Evolutionary conservation across 1,140 invertebrate genomes (phyloP).

Genomic region (Brachionus rubens): DNA sequence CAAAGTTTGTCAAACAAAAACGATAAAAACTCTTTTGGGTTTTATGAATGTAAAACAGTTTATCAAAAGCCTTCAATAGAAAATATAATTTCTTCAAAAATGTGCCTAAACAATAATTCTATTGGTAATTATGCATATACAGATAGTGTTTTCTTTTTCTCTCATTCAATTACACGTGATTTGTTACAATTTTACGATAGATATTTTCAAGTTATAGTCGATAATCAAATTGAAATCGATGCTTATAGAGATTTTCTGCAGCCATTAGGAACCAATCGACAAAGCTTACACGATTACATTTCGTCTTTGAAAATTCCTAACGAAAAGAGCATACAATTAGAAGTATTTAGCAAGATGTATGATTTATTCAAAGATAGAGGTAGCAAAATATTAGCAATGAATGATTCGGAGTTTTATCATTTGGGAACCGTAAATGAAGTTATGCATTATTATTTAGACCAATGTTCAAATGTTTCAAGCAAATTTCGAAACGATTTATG

Average conservation of each 20-base stretch:
- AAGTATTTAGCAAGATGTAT: constrained; percentile 53
- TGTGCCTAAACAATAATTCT: constrained; percentile 48
- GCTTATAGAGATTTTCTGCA: constrained; percentile 63
- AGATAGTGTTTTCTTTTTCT: constrained; percentile 62
- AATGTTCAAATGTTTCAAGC: constrained; percentile 52
- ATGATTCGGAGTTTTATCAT: constrained; percentile 61
- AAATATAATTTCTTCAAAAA: constrained; percentile 55
- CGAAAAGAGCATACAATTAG: constrained; percentile 48
- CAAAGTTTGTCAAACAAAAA: constrained; percentile 24
- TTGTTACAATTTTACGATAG: constrained; percentile 54
- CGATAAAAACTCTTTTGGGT: not conserved
- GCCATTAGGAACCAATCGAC: constrained; percentile 54
- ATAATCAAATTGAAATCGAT: constrained; percentile 59
- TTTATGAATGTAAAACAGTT: constrained; percentile 55
- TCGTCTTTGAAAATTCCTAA: not conserved
- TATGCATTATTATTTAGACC: constrained; percentile 52
- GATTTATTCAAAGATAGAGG: constrained; percentile 52
- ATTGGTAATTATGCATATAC: constrained; percentile 54
- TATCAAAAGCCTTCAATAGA: constrained; percentile 61
- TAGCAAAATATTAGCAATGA: constrained; percentile 57
- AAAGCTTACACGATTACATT: constrained; percentile 49
- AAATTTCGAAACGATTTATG: constrained; percentile 1
- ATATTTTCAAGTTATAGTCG: constrained; percentile 9
- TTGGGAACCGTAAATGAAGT: constrained; percentile 61
- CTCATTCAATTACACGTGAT: constrained; percentile 55